Evolutionary conservation across 2,888 invertebrate genomes (phyloP), one percentile per base, ranked within the genome.

Genomic region (Clunio marinus): DNA sequence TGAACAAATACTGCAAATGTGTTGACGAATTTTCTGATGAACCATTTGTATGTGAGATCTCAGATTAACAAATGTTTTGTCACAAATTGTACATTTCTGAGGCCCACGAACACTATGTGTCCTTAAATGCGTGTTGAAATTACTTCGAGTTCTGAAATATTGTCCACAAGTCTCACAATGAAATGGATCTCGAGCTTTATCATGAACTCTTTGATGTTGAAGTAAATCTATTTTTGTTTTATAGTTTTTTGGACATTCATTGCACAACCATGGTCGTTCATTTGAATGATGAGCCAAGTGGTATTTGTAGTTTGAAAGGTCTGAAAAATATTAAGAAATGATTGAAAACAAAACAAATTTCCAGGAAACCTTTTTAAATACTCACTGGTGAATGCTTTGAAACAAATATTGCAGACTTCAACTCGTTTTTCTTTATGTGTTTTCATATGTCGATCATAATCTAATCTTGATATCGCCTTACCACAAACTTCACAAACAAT

Each of bases 181-280:
- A 24, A 72, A 75, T 0, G 75, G 75, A 2, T 75, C 74, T 32
- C 75, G 74, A 0, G 74, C 69, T 0, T 76, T 73, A 2, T 76
- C 74, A n/a, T 77, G 77, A 0, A 76, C 76, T 69, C 76, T 27
- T 59, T 74, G 70, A 32, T 76, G 76, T 51, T 76, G 76, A 2
- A 73, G 72, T 2, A 76, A 68, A 17, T 75, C 75, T 20, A 74
- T 73, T 3, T 73, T 70, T 0, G 75, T 73, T 66, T 76, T 76
- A 69, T 76, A 76, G 20, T 72, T 51, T 57, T 76, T 76, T 1
- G 73, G 72, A 45, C 76, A 76, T 46, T 74, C 74, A 0, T 74
- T 73, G 27, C 76, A 76, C 1, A 60, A 10, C n/a, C 22, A 60
- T 3, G 35, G 35, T 8, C 60, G 13, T 24, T 60, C 60, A 1